These are phyloP conservation scores for Falco berigora DNA, from an alignment of 2,797 vertebrate species.

Conservation along the genomic window DNA sequence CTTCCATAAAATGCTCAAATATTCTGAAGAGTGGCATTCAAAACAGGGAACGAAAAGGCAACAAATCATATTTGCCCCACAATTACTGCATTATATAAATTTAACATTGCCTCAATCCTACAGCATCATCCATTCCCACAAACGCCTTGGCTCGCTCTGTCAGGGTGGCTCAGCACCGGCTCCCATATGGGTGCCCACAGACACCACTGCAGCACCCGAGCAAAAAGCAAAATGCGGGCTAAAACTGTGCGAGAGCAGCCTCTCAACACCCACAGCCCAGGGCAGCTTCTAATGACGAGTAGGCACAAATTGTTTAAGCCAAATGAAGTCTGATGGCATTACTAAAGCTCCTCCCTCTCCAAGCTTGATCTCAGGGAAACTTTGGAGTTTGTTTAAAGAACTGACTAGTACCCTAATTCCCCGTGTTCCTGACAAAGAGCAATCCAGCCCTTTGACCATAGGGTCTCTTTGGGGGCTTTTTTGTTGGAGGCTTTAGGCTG, in stretches of 20 bases:
- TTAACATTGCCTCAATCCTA: background rate
- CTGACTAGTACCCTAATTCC: background rate
- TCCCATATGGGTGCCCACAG: background rate
- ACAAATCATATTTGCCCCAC: background rate
- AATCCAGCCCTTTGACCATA: background rate
- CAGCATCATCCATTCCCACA: background rate
- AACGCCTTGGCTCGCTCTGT: background rate
- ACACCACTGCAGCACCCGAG: background rate
- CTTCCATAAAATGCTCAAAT: conserved; percentile 4
- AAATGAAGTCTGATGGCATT: background rate
- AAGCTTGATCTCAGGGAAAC: background rate
- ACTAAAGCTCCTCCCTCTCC: background rate
- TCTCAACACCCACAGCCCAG: background rate
- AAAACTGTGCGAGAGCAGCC: background rate
- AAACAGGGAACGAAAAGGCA: conserved; percentile 26
- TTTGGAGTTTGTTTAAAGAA: background rate
- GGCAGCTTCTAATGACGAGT: background rate
- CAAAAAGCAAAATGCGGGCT: background rate
- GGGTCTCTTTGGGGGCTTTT: background rate
- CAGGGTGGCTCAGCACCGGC: accelerated
- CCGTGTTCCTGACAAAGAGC: background rate
- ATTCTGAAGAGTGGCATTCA: conserved; percentile 44
- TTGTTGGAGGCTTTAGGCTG: background rate
- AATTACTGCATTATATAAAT: conserved; percentile 30
- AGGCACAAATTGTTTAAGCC: background rate